Base-by-base conservation (phyloP, 2,888 invertebrate genomes). In the Caenorhabditis japonica region DNA sequence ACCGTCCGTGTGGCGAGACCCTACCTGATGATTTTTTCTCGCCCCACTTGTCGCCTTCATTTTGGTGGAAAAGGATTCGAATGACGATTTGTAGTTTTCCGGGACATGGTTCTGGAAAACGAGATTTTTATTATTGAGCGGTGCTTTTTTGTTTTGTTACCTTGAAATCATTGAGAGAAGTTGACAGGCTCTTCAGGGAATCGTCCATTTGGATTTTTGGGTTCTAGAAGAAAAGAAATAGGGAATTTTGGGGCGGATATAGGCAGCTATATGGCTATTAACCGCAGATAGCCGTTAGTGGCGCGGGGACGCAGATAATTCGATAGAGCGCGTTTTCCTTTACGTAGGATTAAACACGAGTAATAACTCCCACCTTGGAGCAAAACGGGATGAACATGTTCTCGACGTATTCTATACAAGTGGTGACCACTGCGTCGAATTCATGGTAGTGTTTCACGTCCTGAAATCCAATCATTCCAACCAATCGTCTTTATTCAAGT, bases 401-500 rank as follows among this genome's bases (percentile, higher is more conserved):
- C 39, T 73, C 73, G 38, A 68, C 19, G 15, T 60, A 52, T 25
- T 36, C 25, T 3, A 44, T 21, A 33, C 66, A 68, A 33, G 66
- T 68, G 21, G 39, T 23, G 15, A 66, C 60, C 4, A 60, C 60
- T 2, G 66, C 66, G 23, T 66, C 60, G 21, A 53, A 73, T 4
- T 66, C 66, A 34, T 41, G 25, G 39, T 58, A 73, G 36, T 73
- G 73, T 55, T 66, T 56, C 43, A 66, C 60, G 34, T 73, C 73
- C 62, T 62, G 43, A 51, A 47, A 43, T 1, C 5, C 27, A 13
- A 12, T 38, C 19, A 38, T n/a, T 52, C 34, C n/a, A n/a, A n/a
- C n/a, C n/a, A 10, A 30, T 30, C 30, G 5, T 10, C 10, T 5
- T 30, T 30, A 5, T 30, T 30, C 30, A 7, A 46, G 21, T n/a